Evolutionary conservation across 2,797 vertebrate species (phyloP).

Genomic region (Peromyscus eremicus): DNA sequence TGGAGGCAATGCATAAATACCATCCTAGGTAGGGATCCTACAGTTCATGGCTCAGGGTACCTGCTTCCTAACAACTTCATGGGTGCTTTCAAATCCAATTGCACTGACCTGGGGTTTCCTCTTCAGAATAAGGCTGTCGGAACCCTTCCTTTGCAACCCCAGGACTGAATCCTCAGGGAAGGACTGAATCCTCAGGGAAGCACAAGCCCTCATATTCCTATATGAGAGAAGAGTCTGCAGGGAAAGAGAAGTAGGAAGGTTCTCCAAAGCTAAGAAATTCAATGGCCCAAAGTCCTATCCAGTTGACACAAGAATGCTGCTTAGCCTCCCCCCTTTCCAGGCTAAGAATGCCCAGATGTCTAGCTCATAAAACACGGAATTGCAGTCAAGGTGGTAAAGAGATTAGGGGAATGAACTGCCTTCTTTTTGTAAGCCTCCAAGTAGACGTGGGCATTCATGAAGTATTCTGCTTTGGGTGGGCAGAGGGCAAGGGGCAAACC

Average conservation of each 20-base stretch:
- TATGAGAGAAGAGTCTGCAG: background rate
- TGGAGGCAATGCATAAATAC: background rate
- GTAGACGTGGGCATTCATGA: background rate
- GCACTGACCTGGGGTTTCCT: background rate
- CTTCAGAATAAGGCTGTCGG: background rate
- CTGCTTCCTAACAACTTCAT: background rate
- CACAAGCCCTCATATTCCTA: background rate
- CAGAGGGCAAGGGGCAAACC: background rate
- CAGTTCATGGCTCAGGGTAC: background rate
- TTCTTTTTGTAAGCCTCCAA: background rate
- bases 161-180: background rate
- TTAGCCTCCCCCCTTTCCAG: background rate
- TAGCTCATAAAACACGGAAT: background rate
- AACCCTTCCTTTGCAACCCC: background rate
- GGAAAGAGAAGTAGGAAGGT: conserved; percentile 31
- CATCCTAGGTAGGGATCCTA: background rate
- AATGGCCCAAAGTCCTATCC: background rate
- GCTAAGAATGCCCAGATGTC: background rate
- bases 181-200: background rate
- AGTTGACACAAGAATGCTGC: background rate
- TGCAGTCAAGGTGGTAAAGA: background rate
- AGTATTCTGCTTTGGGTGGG: background rate
- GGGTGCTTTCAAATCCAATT: background rate
- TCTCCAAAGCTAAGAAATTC: background rate
- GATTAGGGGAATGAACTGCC: background rate